Conservation (phyloP, 64 coral and sea anemone species). For the Dendronephthya gigantea region DNA sequence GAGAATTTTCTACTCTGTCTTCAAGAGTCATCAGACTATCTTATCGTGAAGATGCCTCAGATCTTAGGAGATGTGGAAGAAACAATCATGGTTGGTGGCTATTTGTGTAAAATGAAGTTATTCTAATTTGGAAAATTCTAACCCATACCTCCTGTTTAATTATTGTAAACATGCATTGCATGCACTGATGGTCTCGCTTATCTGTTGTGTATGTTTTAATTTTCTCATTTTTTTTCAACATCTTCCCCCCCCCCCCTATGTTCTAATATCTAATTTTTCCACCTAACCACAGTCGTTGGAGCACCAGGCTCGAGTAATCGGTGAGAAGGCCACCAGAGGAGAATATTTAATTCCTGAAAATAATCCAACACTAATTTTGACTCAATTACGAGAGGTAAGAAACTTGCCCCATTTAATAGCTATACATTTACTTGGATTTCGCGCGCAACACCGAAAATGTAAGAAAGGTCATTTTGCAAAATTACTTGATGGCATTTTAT, state of each 20-base stretch:
- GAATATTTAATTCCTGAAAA: slow-evolving; percentile 12
- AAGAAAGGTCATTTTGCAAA: too few relatives aligned
- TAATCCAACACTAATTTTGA: background rate
- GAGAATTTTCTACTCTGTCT: slow-evolving; percentile 80
- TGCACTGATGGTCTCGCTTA: too few relatives aligned
- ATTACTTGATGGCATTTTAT: too few relatives aligned
- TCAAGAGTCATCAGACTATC: slow-evolving; percentile 84
- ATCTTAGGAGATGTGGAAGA: slow-evolving; percentile 50
- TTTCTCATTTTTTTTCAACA: background rate
- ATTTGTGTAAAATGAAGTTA: too few relatives aligned
- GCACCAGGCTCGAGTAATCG: background rate
- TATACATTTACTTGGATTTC: too few relatives aligned
- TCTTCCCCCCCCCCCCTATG: background rate
- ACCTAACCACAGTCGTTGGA: background rate
- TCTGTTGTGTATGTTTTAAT: background rate
- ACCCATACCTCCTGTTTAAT: too few relatives aligned
- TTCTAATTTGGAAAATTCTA: too few relatives aligned
- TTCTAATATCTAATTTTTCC: background rate
- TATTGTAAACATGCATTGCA: too few relatives aligned
- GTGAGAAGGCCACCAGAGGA: background rate
- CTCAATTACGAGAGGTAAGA: background rate
- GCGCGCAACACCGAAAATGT: too few relatives aligned
- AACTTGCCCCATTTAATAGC: too few relatives aligned
- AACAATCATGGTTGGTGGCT: slow-evolving; percentile 46
- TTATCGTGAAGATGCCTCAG: slow-evolving; percentile 49